Percentiles rank a stretch among this genome's conserved stretches.
Conservation (phyloP, 2,113 vertebrate genomes). For the Mystacornis crossleyi region DNA sequence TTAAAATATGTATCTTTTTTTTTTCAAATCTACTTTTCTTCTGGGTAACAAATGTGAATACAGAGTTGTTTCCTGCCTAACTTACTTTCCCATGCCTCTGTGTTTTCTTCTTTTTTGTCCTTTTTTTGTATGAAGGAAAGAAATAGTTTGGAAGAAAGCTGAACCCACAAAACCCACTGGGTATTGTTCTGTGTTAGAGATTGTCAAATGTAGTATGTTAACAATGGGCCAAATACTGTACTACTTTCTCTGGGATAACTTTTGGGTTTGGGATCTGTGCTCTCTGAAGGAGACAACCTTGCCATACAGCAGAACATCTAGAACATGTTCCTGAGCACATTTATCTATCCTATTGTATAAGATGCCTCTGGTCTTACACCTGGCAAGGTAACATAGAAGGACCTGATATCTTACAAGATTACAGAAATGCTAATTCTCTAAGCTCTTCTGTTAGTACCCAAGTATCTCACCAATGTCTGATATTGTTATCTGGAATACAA, state of each 20-base stretch:
- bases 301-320: not conserved
- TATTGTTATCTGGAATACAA: not conserved
- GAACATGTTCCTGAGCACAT: not conserved
- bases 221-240: not conserved
- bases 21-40: not conserved
- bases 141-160: slow-evolving; percentile 53
- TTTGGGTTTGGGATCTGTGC: not conserved
- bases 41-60: slow-evolving; percentile 40
- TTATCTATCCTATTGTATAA: not conserved
- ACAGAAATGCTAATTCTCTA: not conserved
- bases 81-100: slow-evolving; percentile 52
- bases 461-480: not conserved
- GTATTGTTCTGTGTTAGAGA: slow-evolving; percentile 37
- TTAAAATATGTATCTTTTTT: not conserved
- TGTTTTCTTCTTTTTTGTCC: slow-evolving; percentile 44
- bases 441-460: not conserved
- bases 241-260: not conserved
- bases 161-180: slow-evolving; percentile 46
- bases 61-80: slow-evolving; percentile 49
- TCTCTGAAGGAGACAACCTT: not conserved
- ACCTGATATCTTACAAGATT: not conserved
- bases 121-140: slow-evolving; percentile 29
- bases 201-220: not conserved
- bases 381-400: not conserved
- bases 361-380: not conserved